phyloP scores from a whole-genome alignment of 2,888 invertebrate genomes.

The Eremobia ochroleuca region DNA sequence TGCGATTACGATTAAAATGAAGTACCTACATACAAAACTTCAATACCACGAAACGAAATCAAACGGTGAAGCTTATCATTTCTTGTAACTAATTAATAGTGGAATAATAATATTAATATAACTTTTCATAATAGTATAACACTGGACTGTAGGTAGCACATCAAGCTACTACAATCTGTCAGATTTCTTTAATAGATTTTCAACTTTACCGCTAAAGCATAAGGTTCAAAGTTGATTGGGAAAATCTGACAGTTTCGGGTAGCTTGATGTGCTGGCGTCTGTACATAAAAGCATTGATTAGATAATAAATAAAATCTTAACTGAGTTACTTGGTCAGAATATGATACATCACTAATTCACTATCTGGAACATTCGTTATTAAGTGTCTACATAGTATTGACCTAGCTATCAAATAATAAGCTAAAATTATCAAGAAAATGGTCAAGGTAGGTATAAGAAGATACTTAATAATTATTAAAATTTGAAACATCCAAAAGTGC shows the following conservation, averaged over 20 bases:
- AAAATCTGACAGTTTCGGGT: too few relatives aligned
- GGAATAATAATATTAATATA: slow-evolving; percentile 10
- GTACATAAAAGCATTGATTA: background rate
- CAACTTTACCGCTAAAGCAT: too few relatives aligned
- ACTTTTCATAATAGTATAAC: background rate
- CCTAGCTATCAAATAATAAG: background rate
- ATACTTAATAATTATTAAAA: background rate
- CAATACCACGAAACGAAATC: slow-evolving; percentile 12
- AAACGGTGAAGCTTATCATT: slow-evolving; percentile 20
- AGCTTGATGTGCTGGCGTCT: too few relatives aligned
- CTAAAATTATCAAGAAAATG: background rate
- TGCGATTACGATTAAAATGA: slow-evolving; percentile 1
- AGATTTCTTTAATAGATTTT: too few relatives aligned
- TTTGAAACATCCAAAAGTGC: too few relatives aligned
- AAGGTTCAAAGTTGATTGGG: too few relatives aligned
- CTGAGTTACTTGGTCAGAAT: background rate
- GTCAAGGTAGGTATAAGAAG: background rate
- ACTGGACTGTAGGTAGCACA: background rate
- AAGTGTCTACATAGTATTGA: background rate
- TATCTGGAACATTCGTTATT: background rate
- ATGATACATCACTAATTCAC: background rate
- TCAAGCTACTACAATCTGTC: too few relatives aligned
- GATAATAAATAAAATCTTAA: background rate
- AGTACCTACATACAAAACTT: slow-evolving; percentile 16
- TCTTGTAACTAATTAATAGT: slow-evolving; percentile 5